phyloP scores from a whole-genome alignment of 2,888 invertebrate genomes.

The Xestia sexstrigata region DNA sequence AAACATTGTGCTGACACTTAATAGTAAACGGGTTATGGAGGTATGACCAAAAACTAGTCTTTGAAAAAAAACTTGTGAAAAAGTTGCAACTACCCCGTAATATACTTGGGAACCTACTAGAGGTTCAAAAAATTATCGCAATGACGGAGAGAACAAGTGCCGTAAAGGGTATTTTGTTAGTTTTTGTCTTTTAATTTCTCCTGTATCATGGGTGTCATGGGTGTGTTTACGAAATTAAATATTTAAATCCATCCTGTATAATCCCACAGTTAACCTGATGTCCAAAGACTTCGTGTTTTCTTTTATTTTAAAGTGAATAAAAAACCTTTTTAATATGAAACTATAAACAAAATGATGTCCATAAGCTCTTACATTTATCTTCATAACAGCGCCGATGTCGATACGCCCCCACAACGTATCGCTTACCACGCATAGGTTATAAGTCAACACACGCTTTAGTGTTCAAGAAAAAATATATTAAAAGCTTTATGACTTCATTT shows the following conservation, averaged over 20 bases:
- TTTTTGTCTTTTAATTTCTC: not conserved
- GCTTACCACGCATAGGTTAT: constrained; percentile 48
- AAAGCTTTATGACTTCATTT: constrained; percentile 61
- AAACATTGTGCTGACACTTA: too few relatives aligned
- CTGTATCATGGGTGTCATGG: not conserved
- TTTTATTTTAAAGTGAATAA: not conserved
- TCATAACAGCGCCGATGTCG: constrained; percentile 42
- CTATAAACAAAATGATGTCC: constrained; percentile 25
- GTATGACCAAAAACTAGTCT: too few relatives aligned
- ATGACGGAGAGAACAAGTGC: too few relatives aligned
- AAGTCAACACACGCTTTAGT: constrained; percentile 63
- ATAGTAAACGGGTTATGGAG: too few relatives aligned
- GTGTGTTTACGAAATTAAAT: not conserved
- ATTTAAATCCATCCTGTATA: not conserved
- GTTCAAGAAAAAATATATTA: constrained; percentile 50
- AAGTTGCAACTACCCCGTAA: too few relatives aligned
- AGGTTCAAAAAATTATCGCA: too few relatives aligned
- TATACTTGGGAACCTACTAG: too few relatives aligned
- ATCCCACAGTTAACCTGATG: not conserved
- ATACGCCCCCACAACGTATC: constrained; percentile 57
- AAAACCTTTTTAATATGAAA: constrained; percentile 15
- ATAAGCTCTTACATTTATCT: constrained; percentile 52
- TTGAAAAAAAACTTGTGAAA: too few relatives aligned
- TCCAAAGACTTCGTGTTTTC: constrained; percentile 4
- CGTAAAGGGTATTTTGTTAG: too few relatives aligned